Evolutionary conservation across 2,113 vertebrate genomes (phyloP).

Genomic region (Otus sunia): DNA sequence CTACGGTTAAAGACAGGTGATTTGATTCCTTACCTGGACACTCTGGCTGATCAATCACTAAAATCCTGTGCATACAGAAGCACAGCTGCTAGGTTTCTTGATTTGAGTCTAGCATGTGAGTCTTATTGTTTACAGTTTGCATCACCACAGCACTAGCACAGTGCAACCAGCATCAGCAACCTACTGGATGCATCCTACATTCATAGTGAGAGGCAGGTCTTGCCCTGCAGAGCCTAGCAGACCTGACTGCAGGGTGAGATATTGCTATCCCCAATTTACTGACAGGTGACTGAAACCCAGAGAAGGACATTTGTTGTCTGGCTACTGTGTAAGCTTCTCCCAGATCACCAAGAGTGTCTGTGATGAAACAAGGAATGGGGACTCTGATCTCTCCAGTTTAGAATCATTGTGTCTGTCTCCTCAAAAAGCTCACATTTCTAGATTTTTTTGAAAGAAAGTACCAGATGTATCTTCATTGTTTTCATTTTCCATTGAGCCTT

Average conservation of each 20-base stretch:
- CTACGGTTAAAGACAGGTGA: background rate
- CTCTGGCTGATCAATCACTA: background rate
- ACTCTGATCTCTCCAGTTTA: rapidly evolving
- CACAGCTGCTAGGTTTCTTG: background rate
- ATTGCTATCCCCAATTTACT: background rate
- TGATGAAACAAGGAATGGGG: background rate
- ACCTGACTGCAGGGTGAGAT: background rate
- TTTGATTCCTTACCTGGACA: background rate
- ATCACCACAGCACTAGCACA: background rate
- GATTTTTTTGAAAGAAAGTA: background rate
- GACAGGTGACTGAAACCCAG: background rate
- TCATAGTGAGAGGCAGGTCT: background rate
- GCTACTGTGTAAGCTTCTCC: background rate
- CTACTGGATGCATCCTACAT: too few relatives aligned
- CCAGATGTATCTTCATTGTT: background rate
- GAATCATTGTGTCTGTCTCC: background rate
- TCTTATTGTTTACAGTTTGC: background rate
- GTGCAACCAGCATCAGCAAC: background rate
- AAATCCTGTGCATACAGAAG: background rate
- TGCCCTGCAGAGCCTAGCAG: background rate
- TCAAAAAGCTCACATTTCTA: background rate
- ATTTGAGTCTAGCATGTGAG: background rate
- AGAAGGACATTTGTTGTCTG: background rate
- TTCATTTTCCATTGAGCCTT: background rate
- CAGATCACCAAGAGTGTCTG: background rate